Conservation (phyloP, 2,797 vertebrate genomes). For the Micrastur ruficollis region DNA sequence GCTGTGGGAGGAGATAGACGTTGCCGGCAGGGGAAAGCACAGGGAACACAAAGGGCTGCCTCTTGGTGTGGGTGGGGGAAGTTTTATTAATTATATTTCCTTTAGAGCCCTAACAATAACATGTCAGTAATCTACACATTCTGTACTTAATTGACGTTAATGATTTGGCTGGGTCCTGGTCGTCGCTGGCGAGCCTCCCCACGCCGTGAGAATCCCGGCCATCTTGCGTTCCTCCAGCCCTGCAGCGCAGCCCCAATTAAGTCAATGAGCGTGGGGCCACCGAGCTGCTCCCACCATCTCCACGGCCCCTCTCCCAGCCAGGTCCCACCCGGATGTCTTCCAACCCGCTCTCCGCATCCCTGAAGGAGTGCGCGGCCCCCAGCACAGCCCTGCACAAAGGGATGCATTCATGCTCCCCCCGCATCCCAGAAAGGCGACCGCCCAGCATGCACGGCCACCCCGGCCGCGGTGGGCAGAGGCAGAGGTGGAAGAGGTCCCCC, state of each 20-base stretch:
- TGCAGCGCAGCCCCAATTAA: not conserved
- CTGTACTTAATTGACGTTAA: constrained; percentile 41
- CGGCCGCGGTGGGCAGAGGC: fast-evolving
- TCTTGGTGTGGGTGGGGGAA: not conserved
- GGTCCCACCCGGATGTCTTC: not conserved
- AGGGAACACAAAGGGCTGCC: constrained; percentile 34
- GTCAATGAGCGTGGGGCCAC: not conserved
- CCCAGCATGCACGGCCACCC: not conserved
- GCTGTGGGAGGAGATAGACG: not conserved
- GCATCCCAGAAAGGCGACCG: fast-evolving
- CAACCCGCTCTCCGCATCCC: not conserved
- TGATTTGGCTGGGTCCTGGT: constrained; percentile 11
- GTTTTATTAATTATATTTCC: constrained; percentile 60
- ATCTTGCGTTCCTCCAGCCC: not conserved
- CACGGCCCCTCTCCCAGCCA: not conserved
- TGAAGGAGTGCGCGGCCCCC: not conserved
- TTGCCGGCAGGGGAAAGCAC: not conserved
- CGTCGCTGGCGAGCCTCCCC: not conserved
- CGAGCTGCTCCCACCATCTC: not conserved
- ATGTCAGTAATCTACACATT: constrained; percentile 8
- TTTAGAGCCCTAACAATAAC: constrained; percentile 35
- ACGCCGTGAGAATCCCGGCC: constrained; percentile 21
- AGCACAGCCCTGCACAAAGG: not conserved
- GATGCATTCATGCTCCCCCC: not conserved
- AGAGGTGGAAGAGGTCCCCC: not conserved